These are phyloP conservation scores for Oryzias curvinotus DNA, from an alignment of 2,113 vertebrate genomes.

Conservation along the genomic window DNA sequence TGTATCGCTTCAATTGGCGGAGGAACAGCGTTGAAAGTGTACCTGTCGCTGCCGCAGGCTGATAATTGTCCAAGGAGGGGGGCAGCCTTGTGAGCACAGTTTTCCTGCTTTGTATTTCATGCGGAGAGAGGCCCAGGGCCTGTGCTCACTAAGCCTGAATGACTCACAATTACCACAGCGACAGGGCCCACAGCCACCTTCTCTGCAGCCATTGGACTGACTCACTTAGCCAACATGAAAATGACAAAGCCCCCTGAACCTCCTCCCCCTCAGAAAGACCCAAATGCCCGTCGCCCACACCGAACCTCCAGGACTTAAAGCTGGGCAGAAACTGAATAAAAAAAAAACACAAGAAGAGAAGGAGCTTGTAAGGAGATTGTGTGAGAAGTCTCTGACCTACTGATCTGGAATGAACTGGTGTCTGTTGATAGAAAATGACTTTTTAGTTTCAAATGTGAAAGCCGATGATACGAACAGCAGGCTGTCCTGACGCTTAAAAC, in stretches of 20 bases:
- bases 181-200: conserved; percentile 59
- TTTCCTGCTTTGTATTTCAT: conserved; percentile 34
- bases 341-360: neutral
- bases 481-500: no score
- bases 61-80: conserved; percentile 66
- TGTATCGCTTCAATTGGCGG: conserved; percentile 12
- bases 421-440: conserved; percentile 28
- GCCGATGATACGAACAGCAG: conserved; percentile 5
- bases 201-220: conserved; percentile 60
- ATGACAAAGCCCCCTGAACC: conserved; percentile 59
- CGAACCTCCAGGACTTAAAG: conserved; percentile 52
- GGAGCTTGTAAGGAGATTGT: conserved; percentile 13
- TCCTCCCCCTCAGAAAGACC: conserved; percentile 52
- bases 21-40: conserved; percentile 54
- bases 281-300: conserved; percentile 58
- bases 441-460: conserved; percentile 23
- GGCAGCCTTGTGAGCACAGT: conserved; percentile 39
- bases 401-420: conserved; percentile 8
- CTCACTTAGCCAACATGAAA: conserved; percentile 69
- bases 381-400: conserved; percentile 7
- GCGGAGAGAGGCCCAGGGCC: conserved; percentile 61
- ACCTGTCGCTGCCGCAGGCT: conserved; percentile 72
- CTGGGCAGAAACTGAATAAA: conserved; percentile 37
- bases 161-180: conserved; percentile 75
- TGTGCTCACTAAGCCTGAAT: conserved; percentile 68